These are phyloP conservation scores for Metellina segmentata DNA, from an alignment of 2,888 invertebrate genomes.

Conservation along the genomic window DNA sequence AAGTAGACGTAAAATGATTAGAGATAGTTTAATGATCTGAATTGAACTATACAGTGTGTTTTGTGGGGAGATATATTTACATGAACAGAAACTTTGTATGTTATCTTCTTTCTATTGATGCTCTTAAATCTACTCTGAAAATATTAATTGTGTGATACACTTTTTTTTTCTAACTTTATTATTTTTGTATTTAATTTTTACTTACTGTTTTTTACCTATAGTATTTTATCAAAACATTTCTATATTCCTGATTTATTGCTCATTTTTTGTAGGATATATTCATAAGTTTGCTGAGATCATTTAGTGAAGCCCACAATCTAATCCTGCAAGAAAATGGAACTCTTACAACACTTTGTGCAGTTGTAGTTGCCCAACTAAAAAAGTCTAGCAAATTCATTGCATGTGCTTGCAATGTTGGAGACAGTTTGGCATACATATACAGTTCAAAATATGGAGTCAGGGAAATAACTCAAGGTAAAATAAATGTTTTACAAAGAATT, in stretches of 20 bases:
- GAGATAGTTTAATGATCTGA: too few species aligned
- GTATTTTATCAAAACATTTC: not conserved
- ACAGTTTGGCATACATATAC: conserved; percentile 93
- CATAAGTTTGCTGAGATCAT: conserved; percentile 88
- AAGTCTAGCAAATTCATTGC: conserved; percentile 85
- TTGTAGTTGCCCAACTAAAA: conserved; percentile 78
- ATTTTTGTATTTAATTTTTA: too few species aligned
- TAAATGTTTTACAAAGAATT: not conserved
- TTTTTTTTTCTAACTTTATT: too few species aligned
- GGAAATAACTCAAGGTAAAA: conserved; percentile 88
- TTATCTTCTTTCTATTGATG: too few species aligned
- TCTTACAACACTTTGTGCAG: conserved; percentile 90
- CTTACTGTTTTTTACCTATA: too few species aligned
- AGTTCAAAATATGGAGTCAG: conserved; percentile 88
- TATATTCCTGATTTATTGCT: not conserved
- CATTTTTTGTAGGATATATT: conserved; percentile 85
- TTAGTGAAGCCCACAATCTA: conserved; percentile 91
- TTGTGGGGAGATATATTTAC: too few species aligned
- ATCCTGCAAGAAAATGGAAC: conserved; percentile 91
- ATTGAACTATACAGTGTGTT: too few species aligned
- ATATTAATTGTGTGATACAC: too few species aligned
- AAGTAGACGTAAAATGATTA: too few species aligned
- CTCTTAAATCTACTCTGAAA: too few species aligned
- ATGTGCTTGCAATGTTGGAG: conserved; percentile 94
- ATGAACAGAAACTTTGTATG: too few species aligned